Base-by-base conservation (phyloP, 2,888 invertebrate genomes). In the Poecilobothrus nobilitatus region DNA sequence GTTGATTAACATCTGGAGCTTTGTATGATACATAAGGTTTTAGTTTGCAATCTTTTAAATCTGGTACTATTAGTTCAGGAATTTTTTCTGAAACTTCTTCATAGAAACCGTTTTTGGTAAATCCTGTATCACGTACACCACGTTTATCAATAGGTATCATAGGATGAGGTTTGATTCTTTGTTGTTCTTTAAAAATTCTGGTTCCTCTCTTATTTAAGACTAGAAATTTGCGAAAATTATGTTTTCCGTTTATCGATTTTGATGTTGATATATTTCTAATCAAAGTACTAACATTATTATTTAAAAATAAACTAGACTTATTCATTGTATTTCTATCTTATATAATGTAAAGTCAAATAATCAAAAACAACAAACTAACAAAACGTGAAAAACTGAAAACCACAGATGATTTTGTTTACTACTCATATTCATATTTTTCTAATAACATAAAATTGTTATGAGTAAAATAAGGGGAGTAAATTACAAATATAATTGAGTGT, bases 11-110 rank as follows among this genome's bases (percentile, higher is more conserved):
- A 69, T 92, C 89, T 4, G 87, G 85, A 0, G 87, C 86, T 80
- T 87, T 88, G 80, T 97, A 98, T 0, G 96, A 93, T 0, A 98
- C 97, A 76, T 99, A 99, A 0, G 98, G 95, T 80, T 94, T 95
- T 22, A 99, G 82, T 82, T 89, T 83, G 77, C 91, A 98, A 73
- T 85, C 88, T 72, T 86, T 88, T 33, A 99, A 82, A 80, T 96
- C 89, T 0, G 98, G 98, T 2, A 98, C 97, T 69, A 98, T 87
- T 20, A 98, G 79, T 78, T 97, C 92, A 0, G 97, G 96, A 72
- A 94, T 87, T 89, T 90, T 95, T 84, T 97, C 97, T 1, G 91
- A 91, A 5, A 97, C 83, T 18, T 79, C 75, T 1, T 87, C 79
- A 76, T 84, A 90, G 72, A 84, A 83, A 0, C 86, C 86, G 66